Evolutionary conservation across 1,140 invertebrate genomes (phyloP).

Genomic region (Neodiprion virginianus): DNA sequence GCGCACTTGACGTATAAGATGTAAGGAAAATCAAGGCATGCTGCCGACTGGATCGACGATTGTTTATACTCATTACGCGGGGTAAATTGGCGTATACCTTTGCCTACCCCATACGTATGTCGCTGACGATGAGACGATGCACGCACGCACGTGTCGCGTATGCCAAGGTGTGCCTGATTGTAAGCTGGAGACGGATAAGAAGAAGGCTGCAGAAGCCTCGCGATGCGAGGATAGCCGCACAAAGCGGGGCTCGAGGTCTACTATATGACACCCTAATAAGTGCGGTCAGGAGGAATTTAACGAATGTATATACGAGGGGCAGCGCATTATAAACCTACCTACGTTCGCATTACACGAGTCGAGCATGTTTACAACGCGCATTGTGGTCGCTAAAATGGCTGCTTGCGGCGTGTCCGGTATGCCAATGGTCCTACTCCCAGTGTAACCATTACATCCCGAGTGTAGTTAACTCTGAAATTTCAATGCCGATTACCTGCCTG

Average conservation of each 20-base stretch:
- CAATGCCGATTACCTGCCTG: slow-evolving; percentile 15
- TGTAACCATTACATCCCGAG: slow-evolving; percentile 19
- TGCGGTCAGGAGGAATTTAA: slow-evolving; percentile 51
- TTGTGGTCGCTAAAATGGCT: slow-evolving; percentile 57
- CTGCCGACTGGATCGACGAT: neutral
- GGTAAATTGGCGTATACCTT: too few relatives aligned
- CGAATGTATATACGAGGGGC: slow-evolving; percentile 30
- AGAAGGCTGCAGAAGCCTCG: too few relatives aligned
- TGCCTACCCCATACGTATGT: too few relatives aligned
- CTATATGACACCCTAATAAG: slow-evolving; percentile 56
- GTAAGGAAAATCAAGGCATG: too few relatives aligned
- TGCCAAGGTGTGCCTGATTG: neutral
- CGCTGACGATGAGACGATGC: too few relatives aligned
- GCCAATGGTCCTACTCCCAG: slow-evolving; percentile 34
- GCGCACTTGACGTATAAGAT: too few relatives aligned
- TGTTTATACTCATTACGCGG: neutral
- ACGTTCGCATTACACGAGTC: slow-evolving; percentile 5
- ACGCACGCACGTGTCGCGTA: neutral
- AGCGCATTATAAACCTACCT: slow-evolving; percentile 23
- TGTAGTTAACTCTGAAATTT: slow-evolving; percentile 47
- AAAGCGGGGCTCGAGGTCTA: neutral
- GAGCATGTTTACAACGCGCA: slow-evolving; percentile 44
- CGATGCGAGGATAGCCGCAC: too few relatives aligned
- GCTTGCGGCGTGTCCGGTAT: slow-evolving; percentile 26
- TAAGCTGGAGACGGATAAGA: neutral